These are phyloP conservation scores for Acanthosepion esculentum DNA, from an alignment of 2,888 invertebrate genomes.

Conservation along the genomic window DNA sequence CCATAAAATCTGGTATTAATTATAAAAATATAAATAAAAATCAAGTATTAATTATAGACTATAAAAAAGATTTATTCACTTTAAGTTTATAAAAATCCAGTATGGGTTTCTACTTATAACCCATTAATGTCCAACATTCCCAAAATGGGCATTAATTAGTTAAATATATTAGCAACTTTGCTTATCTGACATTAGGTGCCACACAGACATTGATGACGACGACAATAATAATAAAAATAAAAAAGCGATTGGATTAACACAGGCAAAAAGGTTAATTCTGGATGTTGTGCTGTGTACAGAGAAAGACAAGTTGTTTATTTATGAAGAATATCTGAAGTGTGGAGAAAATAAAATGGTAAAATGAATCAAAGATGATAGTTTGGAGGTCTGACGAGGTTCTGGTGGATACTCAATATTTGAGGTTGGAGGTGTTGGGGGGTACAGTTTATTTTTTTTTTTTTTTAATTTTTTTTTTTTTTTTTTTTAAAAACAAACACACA, in stretches of 20 bases:
- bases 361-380: not conserved
- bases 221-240: no score
- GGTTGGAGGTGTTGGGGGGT: not conserved
- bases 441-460: not conserved
- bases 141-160: no score
- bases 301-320: not conserved
- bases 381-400: constrained; percentile 13
- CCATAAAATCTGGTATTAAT: no score
- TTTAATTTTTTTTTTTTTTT: not conserved
- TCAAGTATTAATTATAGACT: no score
- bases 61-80: no score
- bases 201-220: no score
- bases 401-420: constrained; percentile 25
- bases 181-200: no score
- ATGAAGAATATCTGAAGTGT: not conserved
- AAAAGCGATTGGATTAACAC: not conserved
- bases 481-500: constrained; percentile 37
- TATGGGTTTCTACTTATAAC: no score
- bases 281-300: not conserved
- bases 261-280: not conserved
- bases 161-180: no score
- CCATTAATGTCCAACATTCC: no score
- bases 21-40: no score
- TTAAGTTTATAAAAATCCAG: no score
- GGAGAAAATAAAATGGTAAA: not conserved